Base-by-base conservation (phyloP, 1,140 invertebrate genomes). In the Cydia amplana region DNA sequence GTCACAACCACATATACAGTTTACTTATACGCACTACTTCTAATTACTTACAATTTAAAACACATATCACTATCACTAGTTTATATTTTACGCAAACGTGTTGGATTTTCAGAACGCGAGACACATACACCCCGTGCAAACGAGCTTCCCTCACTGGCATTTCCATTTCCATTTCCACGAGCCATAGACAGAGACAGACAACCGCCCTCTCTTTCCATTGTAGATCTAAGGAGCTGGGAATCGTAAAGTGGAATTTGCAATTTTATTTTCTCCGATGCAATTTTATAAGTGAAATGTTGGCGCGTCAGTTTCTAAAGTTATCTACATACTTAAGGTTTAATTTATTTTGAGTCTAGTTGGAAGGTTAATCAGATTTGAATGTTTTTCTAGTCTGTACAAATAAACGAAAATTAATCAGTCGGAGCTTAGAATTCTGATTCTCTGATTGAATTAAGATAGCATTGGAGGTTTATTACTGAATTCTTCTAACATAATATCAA, bases 221-320 rank as follows among this genome's bases (percentile, higher is more conserved):
- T 40, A 70, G 36, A 40, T 40, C 65, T 70, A 70, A 70, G 28
- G 65, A 70, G 28, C 65, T 36, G 32, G n/a, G 32, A 70, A 70
- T 70, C 65, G 65, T 70, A 70, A 70, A 70, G 32, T 70, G 65
- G 65, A 70, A 70, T 70, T 70, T 70, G 65, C 65, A 70, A 70
- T 70, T 70, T 70, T 70, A 70, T 70, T 70, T 70, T 70, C 65
- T 70, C 10, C 32, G n/a, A 20, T 70, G 65, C 65, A 70, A 70
- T 70, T 70, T 70, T 70, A 36, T 70, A 70, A 70, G 65, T 70
- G 65, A 70, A 70, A 70, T 67, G 64, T 67, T 67, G 32, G 64
- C 64, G 64, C 28, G 12, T 67, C 28, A 36, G 64, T 67, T 67
- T 67, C 28, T 0, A 36, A 25, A 67, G 64, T 32, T 14, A 55